Evolutionary conservation across 2,797 vertebrate species (phyloP).

Genomic region (Lagodon rhomboides): DNA sequence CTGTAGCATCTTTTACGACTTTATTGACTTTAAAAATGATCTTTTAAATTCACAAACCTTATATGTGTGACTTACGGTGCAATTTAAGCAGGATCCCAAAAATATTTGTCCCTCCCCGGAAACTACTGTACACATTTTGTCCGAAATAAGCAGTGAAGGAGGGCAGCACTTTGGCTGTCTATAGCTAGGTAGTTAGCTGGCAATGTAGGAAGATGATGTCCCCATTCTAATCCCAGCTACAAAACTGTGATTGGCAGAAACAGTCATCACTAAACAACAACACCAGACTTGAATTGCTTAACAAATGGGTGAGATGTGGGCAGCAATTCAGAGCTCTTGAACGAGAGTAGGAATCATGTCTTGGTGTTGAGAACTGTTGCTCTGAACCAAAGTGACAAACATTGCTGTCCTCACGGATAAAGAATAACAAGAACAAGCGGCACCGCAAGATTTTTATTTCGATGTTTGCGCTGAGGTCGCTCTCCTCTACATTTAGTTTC

Average conservation of each 20-base stretch:
- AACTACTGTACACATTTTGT: no score
- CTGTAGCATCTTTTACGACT: no score
- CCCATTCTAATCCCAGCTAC: no score
- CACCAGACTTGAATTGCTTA: not conserved
- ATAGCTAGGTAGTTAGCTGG: no score
- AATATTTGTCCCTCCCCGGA: no score
- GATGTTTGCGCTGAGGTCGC: not conserved
- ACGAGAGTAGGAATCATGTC: not conserved
- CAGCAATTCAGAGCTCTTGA: not conserved
- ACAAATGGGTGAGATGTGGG: not conserved
- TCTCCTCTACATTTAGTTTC: constrained; percentile 4
- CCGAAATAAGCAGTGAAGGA: no score
- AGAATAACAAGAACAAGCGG: not conserved
- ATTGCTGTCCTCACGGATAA: not conserved
- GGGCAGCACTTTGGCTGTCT: no score
- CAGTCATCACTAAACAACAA: not conserved
- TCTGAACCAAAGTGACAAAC: not conserved
- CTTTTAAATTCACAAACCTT: no score
- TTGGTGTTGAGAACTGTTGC: not conserved
- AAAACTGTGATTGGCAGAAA: not conserved
- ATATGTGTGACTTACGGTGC: no score
- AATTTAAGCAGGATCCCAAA: no score
- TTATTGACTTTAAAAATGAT: no score
- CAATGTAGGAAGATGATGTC: not conserved
- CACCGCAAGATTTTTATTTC: not conserved